These are phyloP conservation scores for Microcebus griseorufus DNA, from an alignment of 2,113 vertebrate species.

Conservation along the genomic window DNA sequence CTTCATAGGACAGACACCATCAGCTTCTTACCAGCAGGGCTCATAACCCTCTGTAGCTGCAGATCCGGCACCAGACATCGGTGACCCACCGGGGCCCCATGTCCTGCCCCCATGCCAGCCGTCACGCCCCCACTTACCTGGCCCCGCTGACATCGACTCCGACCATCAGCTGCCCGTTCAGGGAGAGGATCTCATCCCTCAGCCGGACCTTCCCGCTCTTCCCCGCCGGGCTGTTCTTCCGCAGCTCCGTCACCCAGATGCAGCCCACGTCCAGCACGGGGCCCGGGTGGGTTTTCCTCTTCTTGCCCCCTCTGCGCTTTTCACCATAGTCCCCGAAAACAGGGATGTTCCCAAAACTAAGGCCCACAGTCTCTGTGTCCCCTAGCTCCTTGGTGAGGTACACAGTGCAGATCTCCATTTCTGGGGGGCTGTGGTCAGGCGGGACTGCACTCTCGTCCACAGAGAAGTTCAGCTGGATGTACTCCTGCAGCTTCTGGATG, in stretches of 20 bases:
- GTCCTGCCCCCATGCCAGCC: background rate
- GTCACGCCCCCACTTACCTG: slow-evolving; percentile 86
- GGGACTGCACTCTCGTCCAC: slow-evolving; percentile 83
- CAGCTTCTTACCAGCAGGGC: background rate
- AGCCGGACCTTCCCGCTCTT: slow-evolving; percentile 92
- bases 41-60: background rate
- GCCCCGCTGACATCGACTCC: slow-evolving; percentile 95
- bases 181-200: slow-evolving; percentile 94
- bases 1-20: background rate
- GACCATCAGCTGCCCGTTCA: slow-evolving; percentile 97
- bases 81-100: rapidly evolving
- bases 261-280: slow-evolving; percentile 94
- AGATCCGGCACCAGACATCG: background rate
- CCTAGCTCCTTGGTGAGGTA: slow-evolving; percentile 88
- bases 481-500: slow-evolving; percentile 93
- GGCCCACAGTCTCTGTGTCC: slow-evolving; percentile 89
- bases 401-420: slow-evolving; percentile 92
- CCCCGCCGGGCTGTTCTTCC: slow-evolving; percentile 93
- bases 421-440: slow-evolving; percentile 75
- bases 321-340: slow-evolving; percentile 94
- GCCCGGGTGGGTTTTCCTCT: slow-evolving; percentile 89
- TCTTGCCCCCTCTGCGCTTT: slow-evolving; percentile 89
- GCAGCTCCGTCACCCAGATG: slow-evolving; percentile 97
- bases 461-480: slow-evolving; percentile 95
- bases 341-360: slow-evolving; percentile 97